These are phyloP conservation scores for Escarpia spicata DNA, from an alignment of 2,888 invertebrate genomes.

Conservation along the genomic window DNA sequence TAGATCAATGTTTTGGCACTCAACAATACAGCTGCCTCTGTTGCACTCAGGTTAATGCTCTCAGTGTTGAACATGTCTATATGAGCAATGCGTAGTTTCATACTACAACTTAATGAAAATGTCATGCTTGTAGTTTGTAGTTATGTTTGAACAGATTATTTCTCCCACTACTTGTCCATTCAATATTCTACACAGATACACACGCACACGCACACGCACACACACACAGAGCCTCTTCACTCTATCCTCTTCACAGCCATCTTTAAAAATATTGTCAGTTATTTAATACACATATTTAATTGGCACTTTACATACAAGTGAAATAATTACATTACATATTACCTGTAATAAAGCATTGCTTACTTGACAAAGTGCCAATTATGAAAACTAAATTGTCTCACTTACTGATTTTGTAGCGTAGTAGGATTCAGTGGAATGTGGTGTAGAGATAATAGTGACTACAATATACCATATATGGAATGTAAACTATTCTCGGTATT, in stretches of 20 bases:
- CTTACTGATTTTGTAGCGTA: not conserved
- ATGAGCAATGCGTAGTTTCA: not conserved
- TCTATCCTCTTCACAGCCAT: too few relatives aligned
- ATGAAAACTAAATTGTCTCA: too few relatives aligned
- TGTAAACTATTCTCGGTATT: not conserved
- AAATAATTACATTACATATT: too few relatives aligned
- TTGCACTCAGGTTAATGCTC: slow-evolving; percentile 8
- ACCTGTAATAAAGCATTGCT: too few relatives aligned
- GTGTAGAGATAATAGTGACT: not conserved
- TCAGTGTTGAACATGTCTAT: not conserved
- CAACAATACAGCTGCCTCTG: not conserved
- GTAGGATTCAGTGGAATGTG: not conserved
- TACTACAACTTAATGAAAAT: not conserved
- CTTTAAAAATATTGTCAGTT: too few relatives aligned
- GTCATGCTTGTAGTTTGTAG: not conserved
- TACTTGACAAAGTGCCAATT: too few relatives aligned
- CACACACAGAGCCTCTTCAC: too few relatives aligned
- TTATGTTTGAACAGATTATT: not conserved
- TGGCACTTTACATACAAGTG: too few relatives aligned
- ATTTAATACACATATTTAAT: too few relatives aligned
- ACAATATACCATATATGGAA: not conserved
- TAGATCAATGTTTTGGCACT: not conserved
- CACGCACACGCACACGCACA: too few relatives aligned
- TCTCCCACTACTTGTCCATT: not conserved
- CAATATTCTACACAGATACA: too few relatives aligned